Base-by-base conservation (phyloP, 2,113 vertebrate species). In the Thunnus maccoyii region DNA sequence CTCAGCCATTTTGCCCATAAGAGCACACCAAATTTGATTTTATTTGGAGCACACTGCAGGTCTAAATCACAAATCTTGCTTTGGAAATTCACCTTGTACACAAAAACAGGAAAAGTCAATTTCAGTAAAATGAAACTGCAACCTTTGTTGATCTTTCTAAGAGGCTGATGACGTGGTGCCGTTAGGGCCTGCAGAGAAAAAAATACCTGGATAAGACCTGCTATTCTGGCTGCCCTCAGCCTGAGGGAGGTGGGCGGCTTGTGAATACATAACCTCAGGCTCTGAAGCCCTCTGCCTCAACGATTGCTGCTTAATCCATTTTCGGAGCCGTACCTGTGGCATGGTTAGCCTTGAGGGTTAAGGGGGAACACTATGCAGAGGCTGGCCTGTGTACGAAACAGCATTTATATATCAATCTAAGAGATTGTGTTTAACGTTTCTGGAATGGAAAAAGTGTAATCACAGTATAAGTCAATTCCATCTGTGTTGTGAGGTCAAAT, bases 251-350 rank as follows among this genome's bases (percentile, higher is more conserved):
- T 69, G 74, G 41, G 76, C 46, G 25, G 60, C 60, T 73, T 73
- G 60, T 84, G 76, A 88, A 90, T 84, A 77, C 72, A 80, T 81
- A 85, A 86, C 88, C 78, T 72, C 25, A 18, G 77, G 89, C 60
- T 50, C 0, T 0, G 36, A 58, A 86, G 79, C 66, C 11, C 75
- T 86, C 85, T 91, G 89, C 82, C 84, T 88, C 79, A 79, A 86
- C 44, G 71, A 91, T 90, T 92, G 88, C 78, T 20, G 78, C 89
- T 93, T 91, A 92, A 92, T 94, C 91, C 90, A 90, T 91, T 71
- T 88, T 51, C 54, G 30, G 47, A 87, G 67, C 25, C 2, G n/a
- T 76, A 89, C 78, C 80, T 78, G 68, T 20, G 15, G 73, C 82
- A 78, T 5, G 25, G 69, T 75, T 78, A 67, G 76, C 86, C 81